These are phyloP conservation scores for Enteromius treurensis DNA, from an alignment of 2,797 vertebrate genomes.

Conservation along the genomic window DNA sequence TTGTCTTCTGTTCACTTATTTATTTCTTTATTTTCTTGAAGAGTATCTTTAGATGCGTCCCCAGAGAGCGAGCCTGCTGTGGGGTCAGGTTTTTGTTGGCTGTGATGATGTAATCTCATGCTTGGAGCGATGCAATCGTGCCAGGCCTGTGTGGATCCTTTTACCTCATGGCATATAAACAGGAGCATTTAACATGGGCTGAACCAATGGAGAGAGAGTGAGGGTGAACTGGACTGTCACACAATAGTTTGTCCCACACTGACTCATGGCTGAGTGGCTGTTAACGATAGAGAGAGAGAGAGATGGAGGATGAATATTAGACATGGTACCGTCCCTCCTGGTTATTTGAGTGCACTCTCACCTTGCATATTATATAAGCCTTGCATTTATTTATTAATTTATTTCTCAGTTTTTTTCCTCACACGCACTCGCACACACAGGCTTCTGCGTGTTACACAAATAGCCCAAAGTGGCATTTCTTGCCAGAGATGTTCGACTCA, in stretches of 20 bases:
- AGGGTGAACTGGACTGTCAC: constrained; percentile 29
- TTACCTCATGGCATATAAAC: constrained; percentile 26
- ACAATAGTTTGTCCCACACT: constrained; percentile 21
- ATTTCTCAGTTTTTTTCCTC: constrained; percentile 35
- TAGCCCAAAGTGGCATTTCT: constrained; percentile 40
- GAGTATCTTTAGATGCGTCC: background rate
- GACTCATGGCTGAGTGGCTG: constrained; percentile 27
- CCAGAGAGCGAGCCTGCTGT: background rate
- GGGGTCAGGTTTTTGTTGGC: constrained; percentile 27
- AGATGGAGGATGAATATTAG: constrained; percentile 1
- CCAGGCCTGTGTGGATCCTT: constrained; percentile 6
- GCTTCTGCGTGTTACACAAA: constrained; percentile 32
- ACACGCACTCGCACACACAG: constrained; percentile 13
- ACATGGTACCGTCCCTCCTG: constrained; percentile 28
- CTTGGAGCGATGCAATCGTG: background rate
- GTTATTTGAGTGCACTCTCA: constrained; percentile 50
- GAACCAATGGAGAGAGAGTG: constrained; percentile 23
- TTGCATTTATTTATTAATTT: constrained; percentile 40
- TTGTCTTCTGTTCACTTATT: constrained; percentile 34
- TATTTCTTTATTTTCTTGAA: constrained; percentile 38
- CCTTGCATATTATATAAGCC: constrained; percentile 55
- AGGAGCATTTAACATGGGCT: constrained; percentile 18
- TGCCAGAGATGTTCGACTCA: constrained; percentile 17
- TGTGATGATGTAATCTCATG: constrained; percentile 27
- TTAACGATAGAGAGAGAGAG: background rate